Base-by-base conservation (phyloP, 2,113 vertebrate genomes). In the Sporophila hypoxantha region DNA sequence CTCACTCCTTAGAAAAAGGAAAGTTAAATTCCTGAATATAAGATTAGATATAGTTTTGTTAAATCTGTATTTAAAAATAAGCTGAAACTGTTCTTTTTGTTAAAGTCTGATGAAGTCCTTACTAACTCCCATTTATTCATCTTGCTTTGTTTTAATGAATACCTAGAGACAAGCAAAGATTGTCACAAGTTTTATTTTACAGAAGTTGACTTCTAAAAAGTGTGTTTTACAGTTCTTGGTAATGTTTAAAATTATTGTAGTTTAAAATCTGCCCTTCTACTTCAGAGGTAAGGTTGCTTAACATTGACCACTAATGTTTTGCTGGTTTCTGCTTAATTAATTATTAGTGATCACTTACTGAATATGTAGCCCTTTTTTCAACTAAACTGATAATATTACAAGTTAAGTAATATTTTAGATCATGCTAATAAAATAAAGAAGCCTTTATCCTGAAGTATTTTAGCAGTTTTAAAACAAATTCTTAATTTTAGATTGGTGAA, bases 401-500 rank as follows among this genome's bases (percentile, higher is more conserved):
- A 29, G 8, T 53, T 29, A 65, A 49, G 6, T 68, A 32, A 52
- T 76, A 22, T 62, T 75, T 57, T 84, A 39, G 7, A 21, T 90
- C 19, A 17, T 61, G n/a, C 42, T 73, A 66, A 49, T 73, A 71
- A 68, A 18, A 50, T 21, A 12, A 39, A 39, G n/a, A 32, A 41
- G 4, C 12, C 9, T 57, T 57, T 57, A 37, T 66, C 60, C 27
- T 34, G 6, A 94, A 85, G 14, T 85, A 61, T 85, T 86, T 75
- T 14, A 70, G 22, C 19, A 56, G 9, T 90, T 89, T 85, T 82
- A 75, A 88, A 62, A 60, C 15, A 76, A 83, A 26, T 49, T 47
- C 73, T 95, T 92, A 20, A 53, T 96, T 93, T 88, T 90, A 99
- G 98, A 94, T 98, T 88, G 95, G 81, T 57, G 85, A 89, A 20